Base-by-base conservation (phyloP, 2,888 invertebrate species). In the Ormyrus labotus region DNA sequence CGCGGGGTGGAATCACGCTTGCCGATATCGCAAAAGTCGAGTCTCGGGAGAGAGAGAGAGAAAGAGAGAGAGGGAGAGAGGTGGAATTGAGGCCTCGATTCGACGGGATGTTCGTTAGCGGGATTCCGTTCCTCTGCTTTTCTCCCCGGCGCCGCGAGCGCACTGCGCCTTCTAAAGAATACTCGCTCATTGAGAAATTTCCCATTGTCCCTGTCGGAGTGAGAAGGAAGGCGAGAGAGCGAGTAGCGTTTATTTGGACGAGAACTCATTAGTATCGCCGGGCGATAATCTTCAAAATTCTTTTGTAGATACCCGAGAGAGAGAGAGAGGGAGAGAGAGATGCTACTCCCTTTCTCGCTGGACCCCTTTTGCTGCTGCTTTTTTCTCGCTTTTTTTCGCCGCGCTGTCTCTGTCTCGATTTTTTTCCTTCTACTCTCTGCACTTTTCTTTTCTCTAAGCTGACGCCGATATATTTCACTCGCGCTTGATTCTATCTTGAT, bases 91-190 rank as follows among this genome's bases (percentile, higher is more conserved):
- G 34, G 10, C 4, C 34, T 50, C 63, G 61, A 34, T 34, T 34
- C 65, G 55, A 67, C 64, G 67, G 81, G 81, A 81, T 79, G 78
- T 82, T 82, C 82, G 82, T 82, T 82, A 82, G 82, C 47, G 61
- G 57, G 65, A 71, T 45, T 68, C 47, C 53, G 60, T 13, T n/a
- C 53, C 8, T 63, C 34, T 51, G n/a, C 47, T 65, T 65, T 53
- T 69, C 34, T 64, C 60, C 58, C 63, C 47, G 65, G 55, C 60
- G 69, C 58, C 61, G 69, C 63, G 58, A 58, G 8, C 7, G 5
- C 6, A 58, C 6, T 9, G 50, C 75, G 58, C 51, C 58, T 45
- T 53, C 63, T 61, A 65, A 73, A 79, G 76, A 79, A 81, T 76
- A 76, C 72, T 11, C 82, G 67, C 74, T 74, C 80, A 78, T 74